A percentile compares a stretch with the other conserved stretches of the same genome.
These are phyloP conservation scores for Neodiprion lecontei DNA, from an alignment of 1,140 invertebrate genomes.

Conservation along the genomic window DNA sequence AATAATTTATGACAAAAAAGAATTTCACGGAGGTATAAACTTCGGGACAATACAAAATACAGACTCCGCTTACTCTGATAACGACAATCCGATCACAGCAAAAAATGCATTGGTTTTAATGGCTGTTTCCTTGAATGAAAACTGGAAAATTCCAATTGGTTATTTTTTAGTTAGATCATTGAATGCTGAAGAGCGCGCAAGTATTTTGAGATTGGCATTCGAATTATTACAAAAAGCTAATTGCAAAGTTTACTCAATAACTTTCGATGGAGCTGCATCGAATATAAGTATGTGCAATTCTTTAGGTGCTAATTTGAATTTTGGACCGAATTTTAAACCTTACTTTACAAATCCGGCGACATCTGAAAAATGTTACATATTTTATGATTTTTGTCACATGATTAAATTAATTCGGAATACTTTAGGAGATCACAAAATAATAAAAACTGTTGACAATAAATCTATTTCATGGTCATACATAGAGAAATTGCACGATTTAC, in stretches of 20 bases:
- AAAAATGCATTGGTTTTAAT: conserved; percentile 41
- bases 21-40: conserved; percentile 24
- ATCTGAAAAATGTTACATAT: conserved; percentile 26
- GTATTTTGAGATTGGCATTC: conserved; percentile 30
- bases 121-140: conserved; percentile 33
- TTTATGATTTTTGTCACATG: conserved; percentile 33
- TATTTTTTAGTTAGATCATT: conserved; percentile 39
- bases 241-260: conserved; percentile 31
- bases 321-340: conserved; percentile 19
- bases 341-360: conserved; percentile 35
- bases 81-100: conserved; percentile 29
- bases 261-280: conserved; percentile 36
- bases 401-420: conserved; percentile 39
- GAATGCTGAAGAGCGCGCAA: conserved; percentile 25
- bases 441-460: conserved; percentile 27
- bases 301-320: too few species aligned
- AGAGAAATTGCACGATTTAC: conserved; percentile 34
- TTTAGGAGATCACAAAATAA: conserved; percentile 28
- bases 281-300: too few species aligned
- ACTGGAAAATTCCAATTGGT: conserved; percentile 41
- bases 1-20: conserved; percentile 25
- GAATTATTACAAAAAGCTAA: conserved; percentile 23
- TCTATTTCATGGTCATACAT: conserved; percentile 40
- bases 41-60: conserved; percentile 19
- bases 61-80: conserved; percentile 19